Percentiles rank a stretch among this genome's conserved stretches.
These are phyloP conservation scores for Psilopsiagon aurifrons DNA, from an alignment of 2,113 vertebrate genomes.

Conservation along the genomic window DNA sequence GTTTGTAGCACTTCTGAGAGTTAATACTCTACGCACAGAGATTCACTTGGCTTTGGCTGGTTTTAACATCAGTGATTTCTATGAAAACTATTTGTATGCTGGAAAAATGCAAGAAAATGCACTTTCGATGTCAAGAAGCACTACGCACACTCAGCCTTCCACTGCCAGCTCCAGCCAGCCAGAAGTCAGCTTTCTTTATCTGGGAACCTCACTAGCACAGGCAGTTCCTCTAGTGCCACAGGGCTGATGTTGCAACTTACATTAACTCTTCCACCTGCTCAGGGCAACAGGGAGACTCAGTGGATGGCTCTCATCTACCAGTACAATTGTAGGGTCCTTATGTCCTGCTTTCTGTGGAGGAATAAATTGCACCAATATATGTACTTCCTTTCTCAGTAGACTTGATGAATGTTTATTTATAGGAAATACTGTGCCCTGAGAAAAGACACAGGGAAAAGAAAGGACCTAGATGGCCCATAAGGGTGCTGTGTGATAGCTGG, in stretches of 20 bases:
- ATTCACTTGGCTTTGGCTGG: not conserved
- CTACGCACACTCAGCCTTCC: not conserved
- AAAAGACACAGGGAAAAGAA: not conserved
- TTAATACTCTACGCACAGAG: not conserved
- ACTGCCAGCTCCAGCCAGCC: not conserved
- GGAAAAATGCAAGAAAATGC: not conserved
- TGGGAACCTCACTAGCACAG: not conserved
- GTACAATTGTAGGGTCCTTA: not conserved
- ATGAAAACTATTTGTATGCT: not conserved
- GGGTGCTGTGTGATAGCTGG: not conserved
- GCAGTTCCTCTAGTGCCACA: not conserved
- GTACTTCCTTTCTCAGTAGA: not conserved
- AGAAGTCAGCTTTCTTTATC: not conserved
- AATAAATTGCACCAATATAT: not conserved
- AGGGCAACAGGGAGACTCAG: not conserved
- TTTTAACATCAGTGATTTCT: not conserved
- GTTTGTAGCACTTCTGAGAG: not conserved
- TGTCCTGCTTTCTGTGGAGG: not conserved
- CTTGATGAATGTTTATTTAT: not conserved
- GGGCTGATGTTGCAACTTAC: not conserved
- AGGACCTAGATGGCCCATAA: not conserved
- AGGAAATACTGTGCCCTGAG: not conserved
- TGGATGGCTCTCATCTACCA: accelerated
- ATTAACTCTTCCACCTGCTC: not conserved
- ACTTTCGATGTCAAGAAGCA: not conserved